A percentile compares a stretch with the other conserved stretches of the same genome.
Evolutionary conservation across 2,888 invertebrate species (phyloP).

Genomic region (Sarcophaga variegata): DNA sequence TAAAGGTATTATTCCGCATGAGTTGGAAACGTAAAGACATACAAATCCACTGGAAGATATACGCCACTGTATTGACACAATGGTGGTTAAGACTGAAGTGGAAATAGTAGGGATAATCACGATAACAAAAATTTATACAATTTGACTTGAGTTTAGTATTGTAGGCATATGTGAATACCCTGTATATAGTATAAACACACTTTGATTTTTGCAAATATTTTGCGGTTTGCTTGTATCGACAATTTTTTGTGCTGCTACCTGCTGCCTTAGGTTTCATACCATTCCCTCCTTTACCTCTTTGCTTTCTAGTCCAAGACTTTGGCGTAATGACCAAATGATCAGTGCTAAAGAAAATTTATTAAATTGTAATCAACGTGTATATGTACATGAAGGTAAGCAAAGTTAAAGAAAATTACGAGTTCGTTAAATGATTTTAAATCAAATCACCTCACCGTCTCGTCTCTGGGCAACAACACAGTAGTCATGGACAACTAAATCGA

Average conservation of each 20-base stretch:
- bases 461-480: constrained; percentile 46
- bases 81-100: background rate
- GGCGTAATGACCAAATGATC: constrained; percentile 39
- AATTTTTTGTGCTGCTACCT: constrained; percentile 24
- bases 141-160: background rate
- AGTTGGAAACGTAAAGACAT: constrained; percentile 31
- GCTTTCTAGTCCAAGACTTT: fast-evolving
- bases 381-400: background rate
- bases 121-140: background rate
- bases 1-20: constrained; percentile 61
- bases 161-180: constrained; percentile 16
- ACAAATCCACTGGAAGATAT: background rate
- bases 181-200: background rate
- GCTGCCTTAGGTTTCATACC: background rate
- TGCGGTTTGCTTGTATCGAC: constrained; percentile 12
- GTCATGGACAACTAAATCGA: constrained; percentile 64
- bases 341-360: constrained; percentile 67
- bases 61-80: constrained; percentile 45
- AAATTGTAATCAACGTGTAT: constrained; percentile 67
- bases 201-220: background rate
- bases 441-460: constrained; percentile 10
- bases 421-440: constrained; percentile 66
- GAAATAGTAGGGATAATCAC: background rate
- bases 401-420: constrained; percentile 29
- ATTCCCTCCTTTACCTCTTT: too few species aligned